Evolutionary conservation across 2,888 invertebrate genomes (phyloP), one percentile per base, ranked within the genome.

Genomic region (Bembecia ichneumoniformis): DNA sequence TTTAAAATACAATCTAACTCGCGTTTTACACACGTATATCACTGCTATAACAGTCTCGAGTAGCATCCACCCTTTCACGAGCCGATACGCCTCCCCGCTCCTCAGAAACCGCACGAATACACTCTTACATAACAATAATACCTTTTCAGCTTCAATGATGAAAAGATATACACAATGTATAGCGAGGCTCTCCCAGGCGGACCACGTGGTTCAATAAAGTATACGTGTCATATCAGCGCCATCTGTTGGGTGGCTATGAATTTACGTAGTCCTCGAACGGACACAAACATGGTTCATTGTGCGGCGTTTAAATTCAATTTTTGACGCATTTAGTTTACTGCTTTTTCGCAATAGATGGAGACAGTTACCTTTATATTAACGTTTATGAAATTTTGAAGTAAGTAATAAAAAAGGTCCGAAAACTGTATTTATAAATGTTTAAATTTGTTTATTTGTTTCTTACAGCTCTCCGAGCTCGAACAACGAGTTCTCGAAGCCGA

Each of bases 381-480:
- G 17, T 47, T 46, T 36, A n/a, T 40, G 9, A 28, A 28, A 28
- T 28, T 40, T 40, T 14, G 3, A 5, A n/a, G 10, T 40, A n/a
- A n/a, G n/a, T 28, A 0, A 0, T 28, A 2, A 9, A 28, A 28
- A 28, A 28, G 5, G 0, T 4, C 3, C 3, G 5, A 16, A 13
- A 28, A 10, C 16, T 14, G 43, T n/a, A 10, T 43, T 13, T 20
- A 17, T 15, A 40, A 48, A 13, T 11, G 20, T 45, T 3, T 17
- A 47, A 47, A 48, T 35, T 14, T 52, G 52, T 54, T 55, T 63
- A 58, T 66, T 62, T 58, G 58, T 59, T 79, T 80, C 75, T 93
- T 93, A 57, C 91, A 97, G 96, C 92, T 97, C 88, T 94, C 96
- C 80, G 96, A 97, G 89, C 90, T 97, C 87, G 96, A 97, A 86